Evolutionary conservation across 2,888 invertebrate species (phyloP), one percentile per base, ranked within the genome.

Genomic region (Pseudanteris insignis): DNA sequence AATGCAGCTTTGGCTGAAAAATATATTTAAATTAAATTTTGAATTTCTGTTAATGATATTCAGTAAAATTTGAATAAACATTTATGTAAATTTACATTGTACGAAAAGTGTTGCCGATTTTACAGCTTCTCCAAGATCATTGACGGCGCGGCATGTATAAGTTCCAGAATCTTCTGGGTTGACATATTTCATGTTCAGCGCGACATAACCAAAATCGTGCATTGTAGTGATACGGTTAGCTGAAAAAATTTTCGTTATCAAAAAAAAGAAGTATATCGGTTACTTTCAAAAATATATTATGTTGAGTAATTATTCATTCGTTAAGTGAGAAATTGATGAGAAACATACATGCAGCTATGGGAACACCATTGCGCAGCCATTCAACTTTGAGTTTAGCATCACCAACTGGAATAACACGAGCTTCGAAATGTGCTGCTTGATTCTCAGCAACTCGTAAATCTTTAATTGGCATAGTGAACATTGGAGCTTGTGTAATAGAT

Each of bases 181-280:
- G 47, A 96, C 84, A 77, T 96, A 96, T 66, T 96, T 89, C 64
- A 99, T 94, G 75, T 98, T 98, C 63, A 99, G 84, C n/a, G 97
- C 96, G 12, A 98, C 98, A 77, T 96, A 98, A 28, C 98, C 98
- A 81, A 99, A 98, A 81, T 99, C 98, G 79, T 96, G 96, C 77
- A 96, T 94, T 54, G 96, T 96, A 70, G 95, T 88, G 84, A 96
- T 97, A 72, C 96, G 88, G 77, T 96, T 95, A 37, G 96, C 86
- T 85, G 63, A 25, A 25, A 24, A 60, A 48, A 73, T 96, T 96
- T 26, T 26, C 5, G 26, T 26, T 28, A 21, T n/a, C 26, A 5
- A n/a, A n/a, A n/a, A n/a, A n/a, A n/a, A n/a, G n/a, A n/a, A n/a
- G n/a, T n/a, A n/a, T n/a, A n/a, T n/a, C n/a, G n/a, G n/a, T n/a